Evolutionary conservation across 2,113 vertebrate genomes (phyloP), one percentile per base, ranked within the genome.

Genomic region (Pollachius pollachius): DNA sequence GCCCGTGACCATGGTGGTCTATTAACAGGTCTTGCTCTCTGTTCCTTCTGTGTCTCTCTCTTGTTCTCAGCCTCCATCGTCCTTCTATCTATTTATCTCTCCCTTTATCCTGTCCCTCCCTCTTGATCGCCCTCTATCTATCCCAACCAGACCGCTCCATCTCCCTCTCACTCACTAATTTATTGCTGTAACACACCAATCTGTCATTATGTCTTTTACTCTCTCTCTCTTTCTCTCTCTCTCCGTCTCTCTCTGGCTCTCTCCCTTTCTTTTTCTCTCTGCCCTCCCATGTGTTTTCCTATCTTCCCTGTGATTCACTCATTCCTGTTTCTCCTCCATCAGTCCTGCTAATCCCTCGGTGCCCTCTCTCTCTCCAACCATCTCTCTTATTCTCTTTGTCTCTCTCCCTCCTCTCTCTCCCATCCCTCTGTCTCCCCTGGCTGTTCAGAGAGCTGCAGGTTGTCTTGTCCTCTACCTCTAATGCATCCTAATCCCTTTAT

Each of bases 1-100:
- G 34, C 41, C 18, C 15, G 34, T 48, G 34, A 15, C 41, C 16
- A 34, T 27, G 9, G n/a, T 12, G 62, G 62, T 41, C 62, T 34
- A 64, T 64, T 64, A 64, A 41, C 62, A 41, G 2, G 17, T 71
- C 12, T 23, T 17, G 34, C 18, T 74, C 57, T 69, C 15, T 52
- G 23, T n/a, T 71, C 12, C 19, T 23, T 58, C 18, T 74, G 27
- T 69, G 15, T 52, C 21, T 1, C 62, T 54, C 19, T 3, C 18
- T 15, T 34, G 30, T n/a, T 34, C 54, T n/a, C 15, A 34, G 30
- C 7, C 54, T 57, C 54, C 7, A 2, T 57, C 52, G 3, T 16
- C 12, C 16, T 5, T 64, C 54, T 25, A 15, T 60, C 60, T 21
- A 34, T 30, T 65, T 56, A 27, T 64, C 54, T 27, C 54, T 57